These are phyloP conservation scores for Centruroides sculpturatus DNA, from an alignment of 1,140 invertebrate genomes.

Conservation along the genomic window DNA sequence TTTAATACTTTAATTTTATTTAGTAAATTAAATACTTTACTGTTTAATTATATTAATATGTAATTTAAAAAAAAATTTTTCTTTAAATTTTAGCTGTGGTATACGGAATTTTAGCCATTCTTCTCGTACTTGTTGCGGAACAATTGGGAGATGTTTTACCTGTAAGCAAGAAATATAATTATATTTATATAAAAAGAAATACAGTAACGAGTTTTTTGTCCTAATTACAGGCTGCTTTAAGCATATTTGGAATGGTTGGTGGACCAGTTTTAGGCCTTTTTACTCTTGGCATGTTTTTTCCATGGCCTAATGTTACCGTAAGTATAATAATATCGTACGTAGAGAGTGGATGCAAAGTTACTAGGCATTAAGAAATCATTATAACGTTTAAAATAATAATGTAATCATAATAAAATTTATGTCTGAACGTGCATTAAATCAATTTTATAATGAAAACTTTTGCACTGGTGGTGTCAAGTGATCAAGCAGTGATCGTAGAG, in stretches of 20 bases:
- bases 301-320: conserved; percentile 50
- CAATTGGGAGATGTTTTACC: conserved; percentile 25
- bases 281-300: conserved; percentile 59
- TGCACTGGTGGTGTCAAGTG: background rate
- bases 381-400: too few species aligned
- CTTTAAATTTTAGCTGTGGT: conserved; percentile 18
- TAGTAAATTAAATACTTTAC: too few species aligned
- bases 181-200: too few species aligned
- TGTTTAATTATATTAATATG: too few species aligned
- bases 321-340: background rate
- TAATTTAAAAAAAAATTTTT: too few species aligned
- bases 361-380: too few species aligned
- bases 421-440: background rate
- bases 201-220: background rate
- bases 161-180: conserved; percentile 1
- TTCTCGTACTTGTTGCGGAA: conserved; percentile 24
- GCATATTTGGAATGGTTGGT: conserved; percentile 37
- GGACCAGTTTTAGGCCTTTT: conserved; percentile 62
- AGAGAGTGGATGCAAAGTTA: background rate
- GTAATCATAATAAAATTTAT: too few species aligned
- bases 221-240: conserved; percentile 29
- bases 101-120: conserved; percentile 24
- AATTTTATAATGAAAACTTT: background rate
- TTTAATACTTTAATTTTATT: too few species aligned
- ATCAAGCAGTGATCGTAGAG: background rate